These are phyloP conservation scores for Phocoena phocoena DNA, from an alignment of 2,113 vertebrate species.

Conservation along the genomic window DNA sequence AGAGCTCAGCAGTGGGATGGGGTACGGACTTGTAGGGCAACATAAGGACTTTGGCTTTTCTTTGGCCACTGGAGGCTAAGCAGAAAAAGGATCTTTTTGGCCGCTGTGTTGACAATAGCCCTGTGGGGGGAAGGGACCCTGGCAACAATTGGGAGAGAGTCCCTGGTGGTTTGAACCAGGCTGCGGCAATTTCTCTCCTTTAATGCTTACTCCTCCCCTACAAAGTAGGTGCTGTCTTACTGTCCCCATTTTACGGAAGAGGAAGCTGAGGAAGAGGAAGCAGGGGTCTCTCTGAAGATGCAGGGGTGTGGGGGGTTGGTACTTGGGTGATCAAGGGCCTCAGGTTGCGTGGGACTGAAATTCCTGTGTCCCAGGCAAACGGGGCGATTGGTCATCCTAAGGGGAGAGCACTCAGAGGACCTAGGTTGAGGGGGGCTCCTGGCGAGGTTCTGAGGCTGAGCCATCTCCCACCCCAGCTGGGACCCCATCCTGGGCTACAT, in stretches of 20 bases:
- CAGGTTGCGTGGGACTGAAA: background rate
- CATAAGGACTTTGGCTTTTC: background rate
- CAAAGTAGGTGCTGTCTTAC: background rate
- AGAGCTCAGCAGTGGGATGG: background rate
- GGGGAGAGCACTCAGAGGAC: background rate
- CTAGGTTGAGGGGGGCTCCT: background rate
- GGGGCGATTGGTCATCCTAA: rapidly evolving
- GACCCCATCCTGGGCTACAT: conserved; percentile 94
- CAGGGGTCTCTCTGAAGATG: background rate
- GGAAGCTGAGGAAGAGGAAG: background rate
- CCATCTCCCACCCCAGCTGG: conserved; percentile 86
- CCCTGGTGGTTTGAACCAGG: background rate
- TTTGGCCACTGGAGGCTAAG: no score
- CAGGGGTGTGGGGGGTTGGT: background rate
- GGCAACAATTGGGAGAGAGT: no score
- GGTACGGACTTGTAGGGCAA: background rate
- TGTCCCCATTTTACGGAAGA: background rate
- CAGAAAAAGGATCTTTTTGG: background rate
- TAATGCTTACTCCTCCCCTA: background rate
- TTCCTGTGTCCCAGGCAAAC: rapidly evolving
- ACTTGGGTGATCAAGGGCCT: background rate
- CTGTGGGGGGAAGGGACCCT: background rate
- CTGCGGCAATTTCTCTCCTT: background rate
- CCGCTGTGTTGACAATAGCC: background rate
- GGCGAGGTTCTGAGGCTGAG: background rate